Evolutionary conservation across 2,797 vertebrate species (phyloP).

Genomic region (Schizopygopsis pylzovi): DNA sequence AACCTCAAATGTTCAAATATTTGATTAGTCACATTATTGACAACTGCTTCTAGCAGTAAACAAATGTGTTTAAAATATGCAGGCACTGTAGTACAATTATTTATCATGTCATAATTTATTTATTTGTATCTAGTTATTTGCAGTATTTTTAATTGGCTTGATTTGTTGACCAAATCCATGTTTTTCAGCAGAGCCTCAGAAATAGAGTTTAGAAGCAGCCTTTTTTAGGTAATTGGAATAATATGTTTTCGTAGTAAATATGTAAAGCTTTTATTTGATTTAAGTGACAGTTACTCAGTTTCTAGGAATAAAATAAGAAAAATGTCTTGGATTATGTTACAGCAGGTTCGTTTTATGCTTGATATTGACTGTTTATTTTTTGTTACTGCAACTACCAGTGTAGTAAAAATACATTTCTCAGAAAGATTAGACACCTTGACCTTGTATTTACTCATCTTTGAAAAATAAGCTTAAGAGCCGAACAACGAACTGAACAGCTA

Average conservation of each 20-base stretch:
- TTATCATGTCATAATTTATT: not conserved
- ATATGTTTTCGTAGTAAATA: not conserved
- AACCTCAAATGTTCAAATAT: not conserved
- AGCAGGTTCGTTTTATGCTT: conserved; percentile 19
- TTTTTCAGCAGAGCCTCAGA: not conserved
- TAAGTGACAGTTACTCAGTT: not conserved
- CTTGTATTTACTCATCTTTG: conserved; percentile 74
- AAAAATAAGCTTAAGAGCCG: conserved; percentile 50
- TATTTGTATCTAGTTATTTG: not conserved
- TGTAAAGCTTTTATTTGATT: not conserved
- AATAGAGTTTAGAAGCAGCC: not conserved
- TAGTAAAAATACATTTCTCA: conserved; percentile 56
- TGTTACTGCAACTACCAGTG: conserved; percentile 20
- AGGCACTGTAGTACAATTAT: not conserved
- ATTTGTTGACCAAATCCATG: not conserved
- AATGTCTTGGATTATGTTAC: not conserved
- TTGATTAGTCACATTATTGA: not conserved
- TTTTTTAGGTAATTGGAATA: not conserved
- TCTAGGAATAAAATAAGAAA: not conserved
- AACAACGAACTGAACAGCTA: conserved; percentile 66
- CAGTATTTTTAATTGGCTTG: not conserved
- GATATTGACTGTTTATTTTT: conserved; percentile 37
- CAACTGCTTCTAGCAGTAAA: not conserved
- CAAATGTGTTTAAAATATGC: not conserved
- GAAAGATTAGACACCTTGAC: conserved; percentile 64